These are phyloP conservation scores for Eurytoma californica DNA, from an alignment of 2,888 invertebrate species.

Conservation along the genomic window DNA sequence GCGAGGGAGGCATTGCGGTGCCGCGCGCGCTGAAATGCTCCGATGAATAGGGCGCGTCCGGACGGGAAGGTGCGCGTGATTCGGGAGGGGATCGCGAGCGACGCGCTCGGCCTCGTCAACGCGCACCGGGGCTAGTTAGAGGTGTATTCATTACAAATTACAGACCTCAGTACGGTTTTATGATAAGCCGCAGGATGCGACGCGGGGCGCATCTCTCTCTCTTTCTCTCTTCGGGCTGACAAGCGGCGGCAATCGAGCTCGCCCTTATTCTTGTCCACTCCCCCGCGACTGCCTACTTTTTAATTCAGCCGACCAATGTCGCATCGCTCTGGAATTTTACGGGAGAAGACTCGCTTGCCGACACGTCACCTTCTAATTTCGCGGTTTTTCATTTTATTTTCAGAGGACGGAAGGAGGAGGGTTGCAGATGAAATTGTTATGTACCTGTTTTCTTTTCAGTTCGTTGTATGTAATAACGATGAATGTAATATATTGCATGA, in stretches of 20 bases:
- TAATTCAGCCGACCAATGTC: background rate
- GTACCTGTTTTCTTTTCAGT: too few relatives aligned
- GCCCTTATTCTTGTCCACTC: slow-evolving; percentile 10
- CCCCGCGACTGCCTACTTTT: slow-evolving; percentile 1
- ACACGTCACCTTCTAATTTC: too few relatives aligned
- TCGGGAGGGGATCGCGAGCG: background rate
- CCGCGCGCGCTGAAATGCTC: background rate
- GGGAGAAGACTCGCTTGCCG: too few relatives aligned
- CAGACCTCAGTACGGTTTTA: slow-evolving; percentile 64
- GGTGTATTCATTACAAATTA: slow-evolving; percentile 72
- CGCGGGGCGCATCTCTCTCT: background rate
- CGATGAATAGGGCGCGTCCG: slow-evolving; percentile 35
- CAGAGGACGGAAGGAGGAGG: too few relatives aligned
- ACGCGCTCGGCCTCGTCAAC: background rate
- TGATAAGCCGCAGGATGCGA: slow-evolving; percentile 62
- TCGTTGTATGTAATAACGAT: too few relatives aligned
- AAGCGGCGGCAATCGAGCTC: slow-evolving; percentile 1
- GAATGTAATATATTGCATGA: too few relatives aligned
- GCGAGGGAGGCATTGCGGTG: slow-evolving; percentile 17
- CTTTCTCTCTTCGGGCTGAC: too few relatives aligned
- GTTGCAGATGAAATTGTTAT: too few relatives aligned
- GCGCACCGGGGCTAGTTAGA: slow-evolving; percentile 65
- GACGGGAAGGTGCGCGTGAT: slow-evolving; percentile 4
- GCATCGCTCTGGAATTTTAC: too few relatives aligned
- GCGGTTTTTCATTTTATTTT: too few relatives aligned